These are phyloP conservation scores for Haliclona indistincta DNA, from an alignment of 37 sponge, comb jelly and placozoan genomes.

Conservation along the genomic window DNA sequence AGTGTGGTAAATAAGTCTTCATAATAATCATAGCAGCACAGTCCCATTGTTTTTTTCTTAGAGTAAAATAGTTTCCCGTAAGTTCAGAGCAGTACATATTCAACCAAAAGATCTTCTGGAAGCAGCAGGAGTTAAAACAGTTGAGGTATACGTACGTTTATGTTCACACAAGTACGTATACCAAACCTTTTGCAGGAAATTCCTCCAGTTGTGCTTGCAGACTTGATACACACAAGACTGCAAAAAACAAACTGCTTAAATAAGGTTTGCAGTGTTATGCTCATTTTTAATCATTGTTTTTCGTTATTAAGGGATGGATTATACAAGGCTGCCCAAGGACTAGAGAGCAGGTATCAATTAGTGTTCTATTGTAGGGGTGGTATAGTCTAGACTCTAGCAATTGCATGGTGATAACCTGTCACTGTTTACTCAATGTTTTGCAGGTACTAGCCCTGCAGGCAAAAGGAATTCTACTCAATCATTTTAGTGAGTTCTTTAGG, in stretches of 20 bases:
- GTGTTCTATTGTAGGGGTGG: neutral
- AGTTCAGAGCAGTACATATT: slow-evolving; percentile 70
- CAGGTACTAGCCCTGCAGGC: slow-evolving; percentile 78
- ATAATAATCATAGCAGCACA: neutral
- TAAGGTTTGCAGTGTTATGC: slow-evolving; percentile 39
- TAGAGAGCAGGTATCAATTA: slow-evolving; percentile 64
- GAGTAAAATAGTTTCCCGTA: slow-evolving; percentile 64
- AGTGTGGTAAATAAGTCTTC: slow-evolving; percentile 71
- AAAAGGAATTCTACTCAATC: slow-evolving; percentile 77
- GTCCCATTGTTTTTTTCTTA: neutral
- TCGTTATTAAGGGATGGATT: slow-evolving; percentile 82
- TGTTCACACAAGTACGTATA: too few relatives aligned
- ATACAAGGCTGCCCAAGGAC: slow-evolving; percentile 86
- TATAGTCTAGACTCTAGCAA: neutral
- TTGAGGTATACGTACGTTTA: too few relatives aligned
- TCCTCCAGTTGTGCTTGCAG: slow-evolving; percentile 31
- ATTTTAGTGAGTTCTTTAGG: slow-evolving; percentile 64
- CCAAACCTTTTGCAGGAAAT: slow-evolving; percentile 33
- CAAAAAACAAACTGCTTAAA: slow-evolving; percentile 42
- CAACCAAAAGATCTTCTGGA: slow-evolving; percentile 27
- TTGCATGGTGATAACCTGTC: too few relatives aligned
- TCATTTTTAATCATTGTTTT: neutral
- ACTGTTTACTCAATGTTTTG: neutral
- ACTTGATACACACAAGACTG: slow-evolving; percentile 40
- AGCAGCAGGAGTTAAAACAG: slow-evolving; percentile 9